Evolutionary conservation across 1,140 invertebrate species (phyloP).

Genomic region (Philopotamus ludificatus): DNA sequence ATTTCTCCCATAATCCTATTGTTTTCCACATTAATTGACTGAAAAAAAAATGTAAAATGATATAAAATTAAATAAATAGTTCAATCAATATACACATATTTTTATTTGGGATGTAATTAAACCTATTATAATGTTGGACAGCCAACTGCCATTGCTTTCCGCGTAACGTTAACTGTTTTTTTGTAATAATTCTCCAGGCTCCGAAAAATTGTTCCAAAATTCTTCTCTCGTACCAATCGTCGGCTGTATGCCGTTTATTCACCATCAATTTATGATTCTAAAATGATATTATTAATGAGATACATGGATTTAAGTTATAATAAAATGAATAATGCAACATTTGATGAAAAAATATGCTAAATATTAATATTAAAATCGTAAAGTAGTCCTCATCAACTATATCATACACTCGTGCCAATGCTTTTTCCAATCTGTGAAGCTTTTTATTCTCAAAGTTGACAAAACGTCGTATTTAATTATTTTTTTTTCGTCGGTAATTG

Average conservation of each 20-base stretch:
- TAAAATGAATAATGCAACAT: conserved; percentile 5
- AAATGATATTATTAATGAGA: conserved; percentile 35
- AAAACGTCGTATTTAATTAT: too few species aligned
- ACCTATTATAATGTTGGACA: conserved; percentile 58
- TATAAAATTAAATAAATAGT: conserved; percentile 4
- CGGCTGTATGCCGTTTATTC: conserved; percentile 60
- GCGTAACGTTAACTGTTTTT: conserved; percentile 49
- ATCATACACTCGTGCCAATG: too few species aligned
- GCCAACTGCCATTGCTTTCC: conserved; percentile 55
- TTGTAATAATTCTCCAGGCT: conserved; percentile 53
- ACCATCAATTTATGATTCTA: conserved; percentile 50
- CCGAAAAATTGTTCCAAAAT: conserved; percentile 55
- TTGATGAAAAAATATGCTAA: too few species aligned
- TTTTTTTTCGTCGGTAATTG: too few species aligned
- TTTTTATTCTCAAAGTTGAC: too few species aligned
- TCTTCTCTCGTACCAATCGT: conserved; percentile 61
- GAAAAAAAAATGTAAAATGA: conserved; percentile 37
- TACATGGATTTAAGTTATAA: background rate
- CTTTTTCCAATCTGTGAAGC: too few species aligned
- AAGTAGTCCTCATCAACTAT: too few species aligned
- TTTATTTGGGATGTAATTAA: background rate
- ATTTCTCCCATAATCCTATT: conserved; percentile 61
- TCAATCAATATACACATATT: background rate
- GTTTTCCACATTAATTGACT: conserved; percentile 61
- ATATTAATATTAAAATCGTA: too few species aligned